These are phyloP conservation scores for Panthera leo DNA, from an alignment of 2,113 vertebrate species.

Conservation along the genomic window DNA sequence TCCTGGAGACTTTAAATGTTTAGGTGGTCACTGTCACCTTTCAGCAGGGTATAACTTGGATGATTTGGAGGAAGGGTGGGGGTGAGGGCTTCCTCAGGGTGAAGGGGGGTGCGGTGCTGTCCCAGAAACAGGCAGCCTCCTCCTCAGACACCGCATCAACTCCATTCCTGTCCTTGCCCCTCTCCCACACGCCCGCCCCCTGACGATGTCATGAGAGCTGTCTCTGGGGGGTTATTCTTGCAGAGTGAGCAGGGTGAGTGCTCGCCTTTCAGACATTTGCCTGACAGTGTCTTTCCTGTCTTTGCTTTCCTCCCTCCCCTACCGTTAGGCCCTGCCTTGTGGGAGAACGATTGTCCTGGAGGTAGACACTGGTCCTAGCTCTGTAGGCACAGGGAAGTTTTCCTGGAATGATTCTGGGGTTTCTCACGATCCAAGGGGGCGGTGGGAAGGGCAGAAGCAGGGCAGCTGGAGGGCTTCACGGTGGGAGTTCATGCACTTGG, in stretches of 20 bases:
- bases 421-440: neutral
- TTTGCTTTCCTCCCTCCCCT: neutral
- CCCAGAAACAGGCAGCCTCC: neutral
- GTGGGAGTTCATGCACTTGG: neutral
- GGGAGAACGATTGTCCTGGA: neutral
- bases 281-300: neutral
- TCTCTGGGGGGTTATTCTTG: neutral
- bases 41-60: neutral
- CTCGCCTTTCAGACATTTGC: fast-evolving
- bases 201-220: no score
- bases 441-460: neutral
- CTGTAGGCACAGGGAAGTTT: neutral
- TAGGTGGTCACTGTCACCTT: no score
- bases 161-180: no score
- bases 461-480: neutral
- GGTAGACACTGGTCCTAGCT: neutral
- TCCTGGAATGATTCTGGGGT: neutral
- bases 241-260: no score
- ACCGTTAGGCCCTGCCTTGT: neutral
- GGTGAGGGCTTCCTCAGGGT: neutral
- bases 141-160: no score
- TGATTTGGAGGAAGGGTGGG: neutral
- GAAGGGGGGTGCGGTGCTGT: neutral
- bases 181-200: fast-evolving
- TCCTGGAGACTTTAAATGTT: neutral